Evolutionary conservation across 2,113 vertebrate genomes (phyloP).

Genomic region (Argyrosomus japonicus): DNA sequence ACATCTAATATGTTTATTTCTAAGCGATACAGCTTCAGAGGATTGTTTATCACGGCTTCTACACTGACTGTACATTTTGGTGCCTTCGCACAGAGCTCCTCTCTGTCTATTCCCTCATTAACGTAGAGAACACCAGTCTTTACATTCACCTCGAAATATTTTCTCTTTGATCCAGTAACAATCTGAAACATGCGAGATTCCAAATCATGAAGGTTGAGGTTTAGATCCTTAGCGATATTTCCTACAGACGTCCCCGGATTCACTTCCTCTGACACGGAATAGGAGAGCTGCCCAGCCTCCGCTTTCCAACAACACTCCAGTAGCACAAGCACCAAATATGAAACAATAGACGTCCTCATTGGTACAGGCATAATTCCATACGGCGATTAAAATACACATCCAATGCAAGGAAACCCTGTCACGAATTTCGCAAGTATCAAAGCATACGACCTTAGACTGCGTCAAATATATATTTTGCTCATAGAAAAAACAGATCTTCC

Average conservation of each 20-base stretch:
- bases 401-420: neutral
- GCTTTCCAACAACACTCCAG: slow-evolving; percentile 18
- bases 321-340: slow-evolving; percentile 14
- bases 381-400: neutral
- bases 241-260: slow-evolving; percentile 77
- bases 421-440: too few relatives aligned
- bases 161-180: slow-evolving; percentile 65
- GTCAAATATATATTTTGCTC: neutral
- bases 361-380: slow-evolving; percentile 4
- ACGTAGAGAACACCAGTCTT: slow-evolving; percentile 75
- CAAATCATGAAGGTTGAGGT: slow-evolving; percentile 69
- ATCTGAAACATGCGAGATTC: slow-evolving; percentile 66
- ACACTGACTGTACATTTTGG: slow-evolving; percentile 64
- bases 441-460: neutral
- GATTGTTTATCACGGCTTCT: slow-evolving; percentile 69
- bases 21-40: slow-evolving; percentile 66
- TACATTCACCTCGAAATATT: slow-evolving; percentile 76
- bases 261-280: slow-evolving; percentile 78
- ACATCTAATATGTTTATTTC: slow-evolving; percentile 73
- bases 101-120: slow-evolving; percentile 74
- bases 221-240: slow-evolving; percentile 78
- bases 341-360: slow-evolving; percentile 7
- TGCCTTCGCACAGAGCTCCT: slow-evolving; percentile 67
- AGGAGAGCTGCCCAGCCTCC: slow-evolving; percentile 67
- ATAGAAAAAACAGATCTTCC: neutral